Base-by-base conservation (phyloP, 2,888 invertebrate species). In the Camptogramma bilineatum region DNA sequence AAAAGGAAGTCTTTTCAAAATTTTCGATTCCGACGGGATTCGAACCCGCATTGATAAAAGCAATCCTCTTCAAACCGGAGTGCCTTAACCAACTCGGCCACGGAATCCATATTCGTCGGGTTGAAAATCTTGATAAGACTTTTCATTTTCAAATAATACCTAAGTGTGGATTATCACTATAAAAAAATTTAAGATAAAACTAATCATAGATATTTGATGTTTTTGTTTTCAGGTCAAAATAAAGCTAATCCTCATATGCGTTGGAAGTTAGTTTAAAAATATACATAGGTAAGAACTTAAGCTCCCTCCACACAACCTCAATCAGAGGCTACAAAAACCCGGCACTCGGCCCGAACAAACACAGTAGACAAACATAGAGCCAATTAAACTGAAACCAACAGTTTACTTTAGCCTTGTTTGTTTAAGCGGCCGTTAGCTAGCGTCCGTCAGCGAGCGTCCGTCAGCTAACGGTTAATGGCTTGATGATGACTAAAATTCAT, bases 381-480 rank as follows among this genome's bases (percentile, higher is more conserved):
- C 61, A 61, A 61, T 61, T 61, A 61, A 61, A 60, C 47, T 48
- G 46, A 24, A 44, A 10, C 13, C 52, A 10, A 19, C 31, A 52
- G 59, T 60, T 52, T 52, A 19, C 60, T 21, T 39, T 53, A 53
- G 24, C 17, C 16, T 28, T 24, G 19, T 47, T 44, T 44, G 17
- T 17, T 44, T 44, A 44, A 16, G 7, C 44, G 44, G 17, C 44
- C 16, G 16, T 17, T 17, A 17, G 17, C 44, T 16, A 17, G 13
- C 7, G 44, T 16, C 7, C 16, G 16, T 44, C 44, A 44, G 44
- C 17, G 44, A 17, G 8, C 16, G 17, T 7, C 34, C 13, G 44
- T 13, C n/a, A 39, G 34, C 13, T 3, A 39, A 39, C 28, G 21
- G 21, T 21, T 21, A 21, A 21, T 21, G 21, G 2, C 21, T 21